Percentiles rank a stretch among this genome's conserved stretches.
Evolutionary conservation across 1,140 invertebrate species (phyloP).

Genomic region (Caerostris extrusa): DNA sequence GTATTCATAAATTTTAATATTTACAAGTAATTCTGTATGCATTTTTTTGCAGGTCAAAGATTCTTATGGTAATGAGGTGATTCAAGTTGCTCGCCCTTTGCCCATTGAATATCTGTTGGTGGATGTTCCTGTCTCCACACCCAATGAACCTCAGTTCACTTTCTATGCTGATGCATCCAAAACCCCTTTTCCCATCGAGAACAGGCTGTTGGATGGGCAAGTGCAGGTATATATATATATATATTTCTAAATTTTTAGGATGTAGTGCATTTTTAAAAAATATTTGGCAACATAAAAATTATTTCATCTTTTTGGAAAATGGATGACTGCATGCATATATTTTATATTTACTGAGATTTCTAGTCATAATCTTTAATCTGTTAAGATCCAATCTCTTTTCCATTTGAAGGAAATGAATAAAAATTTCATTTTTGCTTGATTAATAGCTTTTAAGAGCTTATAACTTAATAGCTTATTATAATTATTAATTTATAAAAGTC

Average conservation of each 20-base stretch:
- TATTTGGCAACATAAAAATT: neutral
- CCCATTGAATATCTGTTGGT: slow-evolving; percentile 98
- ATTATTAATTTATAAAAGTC: too few relatives aligned
- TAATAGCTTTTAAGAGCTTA: too few relatives aligned
- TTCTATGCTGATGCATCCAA: slow-evolving; percentile 86
- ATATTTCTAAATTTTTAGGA: neutral
- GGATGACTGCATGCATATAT: neutral
- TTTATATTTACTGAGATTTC: neutral
- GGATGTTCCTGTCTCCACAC: slow-evolving; percentile 98
- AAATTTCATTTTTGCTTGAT: too few relatives aligned
- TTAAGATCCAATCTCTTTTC: too few relatives aligned
- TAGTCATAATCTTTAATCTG: too few relatives aligned
- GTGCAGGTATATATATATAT: slow-evolving; percentile 83
- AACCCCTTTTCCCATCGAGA: slow-evolving; percentile 91
- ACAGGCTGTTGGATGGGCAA: slow-evolving; percentile 91
- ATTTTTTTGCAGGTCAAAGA: slow-evolving; percentile 92
- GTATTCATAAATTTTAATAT: too few relatives aligned
- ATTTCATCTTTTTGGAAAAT: too few relatives aligned
- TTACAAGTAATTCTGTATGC: too few relatives aligned
- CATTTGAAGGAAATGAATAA: too few relatives aligned
- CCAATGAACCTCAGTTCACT: slow-evolving; percentile 89
- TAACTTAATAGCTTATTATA: too few relatives aligned
- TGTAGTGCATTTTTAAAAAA: neutral
- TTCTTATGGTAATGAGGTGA: slow-evolving; percentile 98
- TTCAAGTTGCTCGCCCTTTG: slow-evolving; percentile 93